Evolutionary conservation across 2,113 vertebrate species (phyloP), one percentile per base, ranked within the genome.

Genomic region (Vireo altiloquus): DNA sequence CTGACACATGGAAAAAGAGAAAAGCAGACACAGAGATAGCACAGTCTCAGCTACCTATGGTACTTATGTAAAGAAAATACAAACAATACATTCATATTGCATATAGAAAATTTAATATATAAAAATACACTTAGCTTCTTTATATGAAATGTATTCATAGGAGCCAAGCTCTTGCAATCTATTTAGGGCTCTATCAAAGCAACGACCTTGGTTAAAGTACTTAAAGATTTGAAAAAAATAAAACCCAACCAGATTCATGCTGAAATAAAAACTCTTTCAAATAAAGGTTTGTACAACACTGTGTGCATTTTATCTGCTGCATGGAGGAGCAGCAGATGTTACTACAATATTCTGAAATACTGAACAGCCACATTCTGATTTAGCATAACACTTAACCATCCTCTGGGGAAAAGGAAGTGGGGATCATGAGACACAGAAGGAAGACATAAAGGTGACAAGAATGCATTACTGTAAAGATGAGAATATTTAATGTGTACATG

Each of bases 401-500:
- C 88, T 53, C 68, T 81, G 76, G 92, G 80, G 71, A 75, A 92
- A 90, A 66, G 37, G 59, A 65, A 89, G 79, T 22, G 28, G 53
- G 39, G 56, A 88, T 70, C 12, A 8, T 17, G 57, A 87, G 57
- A 49, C 44, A 20, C 1, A 63, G 79, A 82, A 79, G 50, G 47
- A 66, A 95, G 69, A 83, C 10, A 53, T 54, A 92, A 91, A 96
- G 75, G 52, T 90, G 84, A 86, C 89, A 86, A 50, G 59, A 71
- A 53, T n/a, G 47, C 89, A 85, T 59, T 65, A 57, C 50, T 35
- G 33, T 40, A 91, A 87, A 90, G 53, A 85, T 37, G 35, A 82
- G 74, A 87, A 53, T 88, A 74, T 89, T 94, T 94, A 87, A 95
- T 22, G 30, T 53, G 82, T 37, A 74, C 50, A 70, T 68, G 76